A percentile compares a stretch with the other conserved stretches of the same genome.
Evolutionary conservation across 2,888 invertebrate species (phyloP).

Genomic region (Lapara coniferarum): DNA sequence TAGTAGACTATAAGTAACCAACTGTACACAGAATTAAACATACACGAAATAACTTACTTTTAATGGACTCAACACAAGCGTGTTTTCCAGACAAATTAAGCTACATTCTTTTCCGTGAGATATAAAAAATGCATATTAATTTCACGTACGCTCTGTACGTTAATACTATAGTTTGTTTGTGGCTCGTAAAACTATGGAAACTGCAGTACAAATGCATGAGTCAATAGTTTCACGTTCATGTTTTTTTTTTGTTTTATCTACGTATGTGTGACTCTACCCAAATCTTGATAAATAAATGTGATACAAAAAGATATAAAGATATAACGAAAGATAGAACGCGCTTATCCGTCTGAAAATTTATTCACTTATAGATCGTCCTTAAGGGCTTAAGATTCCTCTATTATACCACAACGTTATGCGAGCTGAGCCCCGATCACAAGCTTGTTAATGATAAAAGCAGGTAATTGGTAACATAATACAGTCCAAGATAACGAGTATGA

Average conservation of each 20-base stretch:
- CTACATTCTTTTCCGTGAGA: slow-evolving; percentile 14
- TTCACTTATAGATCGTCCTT: too few species aligned
- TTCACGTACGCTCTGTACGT: slow-evolving; percentile 6
- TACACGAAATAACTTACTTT: slow-evolving; percentile 6
- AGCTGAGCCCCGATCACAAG: too few species aligned
- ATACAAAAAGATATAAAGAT: too few species aligned
- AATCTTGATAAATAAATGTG: too few species aligned
- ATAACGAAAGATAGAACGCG: too few species aligned
- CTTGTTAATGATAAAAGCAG: background rate
- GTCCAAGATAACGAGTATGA: background rate
- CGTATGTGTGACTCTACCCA: too few species aligned
- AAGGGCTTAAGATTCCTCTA: too few species aligned
- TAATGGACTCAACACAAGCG: slow-evolving; percentile 15
- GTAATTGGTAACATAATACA: background rate
- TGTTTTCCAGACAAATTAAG: slow-evolving; percentile 16
- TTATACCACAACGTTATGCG: background rate
- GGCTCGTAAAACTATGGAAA: background rate
- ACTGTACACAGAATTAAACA: background rate
- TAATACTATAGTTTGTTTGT: background rate
- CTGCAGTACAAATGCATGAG: background rate
- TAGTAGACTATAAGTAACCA: background rate
- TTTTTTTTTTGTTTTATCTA: too few species aligned
- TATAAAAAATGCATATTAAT: slow-evolving; percentile 23
- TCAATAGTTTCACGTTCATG: background rate
- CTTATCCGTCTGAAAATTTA: too few species aligned